These are phyloP conservation scores for Anaspis maculata DNA, from an alignment of 2,888 invertebrate species.

Conservation along the genomic window DNA sequence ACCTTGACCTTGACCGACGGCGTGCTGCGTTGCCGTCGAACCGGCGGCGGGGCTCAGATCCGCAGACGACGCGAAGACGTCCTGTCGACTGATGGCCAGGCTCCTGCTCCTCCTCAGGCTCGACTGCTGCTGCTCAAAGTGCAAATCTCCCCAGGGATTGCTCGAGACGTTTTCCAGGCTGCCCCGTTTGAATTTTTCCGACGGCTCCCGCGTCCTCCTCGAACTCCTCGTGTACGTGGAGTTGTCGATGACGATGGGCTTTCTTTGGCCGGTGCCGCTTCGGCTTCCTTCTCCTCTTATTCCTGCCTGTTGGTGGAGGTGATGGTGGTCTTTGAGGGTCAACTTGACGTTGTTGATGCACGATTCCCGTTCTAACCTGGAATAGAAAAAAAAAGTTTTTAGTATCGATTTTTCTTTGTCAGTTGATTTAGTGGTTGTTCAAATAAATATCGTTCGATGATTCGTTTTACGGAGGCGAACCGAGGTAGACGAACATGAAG, in stretches of 20 bases:
- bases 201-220: slow-evolving; percentile 15
- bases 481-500: too few species aligned
- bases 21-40: too few species aligned
- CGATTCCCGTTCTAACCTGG: slow-evolving; percentile 33
- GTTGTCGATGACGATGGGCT: slow-evolving; percentile 17
- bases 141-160: slow-evolving; percentile 27
- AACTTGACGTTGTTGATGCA: slow-evolving; percentile 37
- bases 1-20: too few species aligned
- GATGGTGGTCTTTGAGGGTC: slow-evolving; percentile 21
- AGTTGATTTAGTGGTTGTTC: too few species aligned
- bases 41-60: slow-evolving; percentile 33
- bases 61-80: slow-evolving; percentile 58
- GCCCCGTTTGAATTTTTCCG: slow-evolving; percentile 20
- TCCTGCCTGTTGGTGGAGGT: slow-evolving; percentile 14
- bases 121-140: slow-evolving; percentile 16
- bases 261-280: too few species aligned
- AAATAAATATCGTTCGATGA: too few species aligned
- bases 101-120: slow-evolving; percentile 27
- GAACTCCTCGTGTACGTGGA: slow-evolving; percentile 16
- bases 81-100: slow-evolving; percentile 58
- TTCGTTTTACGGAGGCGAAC: too few species aligned
- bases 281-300: slow-evolving; percentile 4
- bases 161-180: slow-evolving; percentile 39
- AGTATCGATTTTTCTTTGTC: too few species aligned
- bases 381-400: too few species aligned